These are phyloP conservation scores for Aromia moschata DNA, from an alignment of 2,888 invertebrate genomes.

Conservation along the genomic window DNA sequence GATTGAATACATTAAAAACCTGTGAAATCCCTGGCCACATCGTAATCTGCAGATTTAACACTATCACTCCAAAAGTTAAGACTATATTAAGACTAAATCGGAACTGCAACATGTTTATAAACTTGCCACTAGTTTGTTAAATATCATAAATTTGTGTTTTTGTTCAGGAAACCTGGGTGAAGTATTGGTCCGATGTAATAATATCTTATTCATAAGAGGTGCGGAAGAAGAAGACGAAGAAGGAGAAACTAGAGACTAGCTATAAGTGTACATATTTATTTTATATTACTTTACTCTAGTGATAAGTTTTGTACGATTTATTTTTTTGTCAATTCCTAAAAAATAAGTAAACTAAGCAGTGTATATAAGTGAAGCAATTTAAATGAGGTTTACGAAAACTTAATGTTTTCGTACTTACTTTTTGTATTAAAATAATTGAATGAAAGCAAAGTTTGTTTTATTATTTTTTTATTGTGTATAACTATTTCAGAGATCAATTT, in stretches of 20 bases:
- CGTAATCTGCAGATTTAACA: too few species aligned
- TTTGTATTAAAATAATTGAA: neutral
- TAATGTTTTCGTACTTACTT: neutral
- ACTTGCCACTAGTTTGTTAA: too few species aligned
- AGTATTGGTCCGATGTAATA: slow-evolving; percentile 96
- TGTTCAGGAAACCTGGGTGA: slow-evolving; percentile 87
- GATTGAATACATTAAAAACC: too few species aligned
- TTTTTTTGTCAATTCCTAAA: neutral
- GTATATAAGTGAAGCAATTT: too few species aligned
- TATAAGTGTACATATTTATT: slow-evolving; percentile 7
- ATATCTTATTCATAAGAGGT: slow-evolving; percentile 93
- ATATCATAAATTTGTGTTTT: slow-evolving; percentile 5
- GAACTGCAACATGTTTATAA: too few species aligned
- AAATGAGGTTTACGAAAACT: neutral
- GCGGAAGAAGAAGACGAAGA: slow-evolving; percentile 97
- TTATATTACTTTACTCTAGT: neutral
- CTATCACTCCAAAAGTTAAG: too few species aligned
- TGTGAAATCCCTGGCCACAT: too few species aligned
- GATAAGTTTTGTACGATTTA: neutral
- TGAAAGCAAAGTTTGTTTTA: neutral
- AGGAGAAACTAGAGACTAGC: slow-evolving; percentile 91
- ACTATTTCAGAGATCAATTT: too few species aligned
- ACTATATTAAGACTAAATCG: too few species aligned
- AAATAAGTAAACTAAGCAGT: neutral
- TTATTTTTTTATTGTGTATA: neutral